Base-by-base conservation (phyloP, 2,113 vertebrate species). In the Anthoscopus minutus region DNA sequence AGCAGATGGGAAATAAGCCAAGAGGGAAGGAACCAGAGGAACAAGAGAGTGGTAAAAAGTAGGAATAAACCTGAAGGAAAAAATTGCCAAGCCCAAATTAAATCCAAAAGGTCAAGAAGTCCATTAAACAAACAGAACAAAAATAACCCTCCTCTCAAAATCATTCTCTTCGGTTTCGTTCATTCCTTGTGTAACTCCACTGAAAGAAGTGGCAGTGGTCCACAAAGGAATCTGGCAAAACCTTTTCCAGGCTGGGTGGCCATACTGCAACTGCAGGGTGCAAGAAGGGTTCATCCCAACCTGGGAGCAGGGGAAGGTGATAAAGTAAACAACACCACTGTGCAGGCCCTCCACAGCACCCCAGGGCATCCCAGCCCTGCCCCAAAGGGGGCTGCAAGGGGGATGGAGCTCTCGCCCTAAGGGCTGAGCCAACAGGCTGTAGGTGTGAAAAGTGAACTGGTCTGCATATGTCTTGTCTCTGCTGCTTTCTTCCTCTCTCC, bases 1-100 rank as follows among this genome's bases (percentile, higher is more conserved):
- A 89, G 71, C 79, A 91, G 65, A 47, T 12, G 88, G 81, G 70
- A 95, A 91, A 81, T 24, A 45, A 72, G 71, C 72, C 81, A 88
- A 71, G 58, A 47, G 44, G 30, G 56, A 82, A 58, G 60, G n/a
- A 86, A 91, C 23, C n/a, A 70, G 42, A 89, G 54, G 77, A 92
- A n/a, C n/a, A n/a, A 70, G 37, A 65, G 54, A 38, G 44, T 35
- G 28, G 38, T 37, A 83, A 94, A 89, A 90, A 47, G 67, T 51
- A 92, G 33, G 60, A 96, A 78, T 53, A 73, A 74, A 80, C 77
- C 38, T 45, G 30, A 54, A 79, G 70, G 28, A 70, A 85, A 91
- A 86, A 77, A 56, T 0, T 60, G 50, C 40, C 70, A 95, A 71
- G 72, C 20, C 30, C 1, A 3, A 73, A 77, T 42, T 73, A 28